Base-by-base conservation (phyloP, 2,797 vertebrate genomes). In the Pangasius mekongensis region DNA sequence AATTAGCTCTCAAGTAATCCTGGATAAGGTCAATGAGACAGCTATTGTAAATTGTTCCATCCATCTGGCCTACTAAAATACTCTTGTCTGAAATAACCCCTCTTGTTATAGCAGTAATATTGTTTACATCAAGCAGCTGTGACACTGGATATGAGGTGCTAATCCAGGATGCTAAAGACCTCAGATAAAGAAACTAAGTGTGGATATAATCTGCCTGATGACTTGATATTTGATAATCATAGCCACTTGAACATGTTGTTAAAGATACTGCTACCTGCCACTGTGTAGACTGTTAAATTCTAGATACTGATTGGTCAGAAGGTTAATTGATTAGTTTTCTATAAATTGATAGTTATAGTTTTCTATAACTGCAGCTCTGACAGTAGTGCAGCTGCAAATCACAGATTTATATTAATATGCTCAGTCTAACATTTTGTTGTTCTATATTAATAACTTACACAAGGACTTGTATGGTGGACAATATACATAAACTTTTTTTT, bases 1-100 rank as follows among this genome's bases (percentile, higher is more conserved):
- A 83, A 86, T 87, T 62, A 89, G 30, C 58, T 64, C 27, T 30
- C n/a, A 78, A 87, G 86, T 86, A 77, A 90, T 89, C 83, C 84
- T 86, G 54, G 81, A 56, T 64, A 76, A 84, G 87, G 88, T 90
- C 90, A 90, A 49, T 71, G 74, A 84, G 87, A 86, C 49, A 49
- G n/a, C 33, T 30, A 84, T 78, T 66, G 67, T 90, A 81, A 89
- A 89, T 89, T 90, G 89, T 90, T 91, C 87, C 90, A 90, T 90
- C 73, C 87, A 81, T 90, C 87, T 84, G 73, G 56, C 73, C 66
- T 54, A 80, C 77, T 66, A 62, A 83, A 90, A 81, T 87, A 88
- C 84, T 89, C 49, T 64, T 52, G 83, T 83, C 83, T 87, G 83
- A 91, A 91, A 91, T 89, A 87, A 76, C 86, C 52, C 20, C 71